A percentile compares a stretch with the other conserved stretches of the same genome.
Evolutionary conservation across 2,797 vertebrate genomes (phyloP).

Genomic region (Delichon dasypus): DNA sequence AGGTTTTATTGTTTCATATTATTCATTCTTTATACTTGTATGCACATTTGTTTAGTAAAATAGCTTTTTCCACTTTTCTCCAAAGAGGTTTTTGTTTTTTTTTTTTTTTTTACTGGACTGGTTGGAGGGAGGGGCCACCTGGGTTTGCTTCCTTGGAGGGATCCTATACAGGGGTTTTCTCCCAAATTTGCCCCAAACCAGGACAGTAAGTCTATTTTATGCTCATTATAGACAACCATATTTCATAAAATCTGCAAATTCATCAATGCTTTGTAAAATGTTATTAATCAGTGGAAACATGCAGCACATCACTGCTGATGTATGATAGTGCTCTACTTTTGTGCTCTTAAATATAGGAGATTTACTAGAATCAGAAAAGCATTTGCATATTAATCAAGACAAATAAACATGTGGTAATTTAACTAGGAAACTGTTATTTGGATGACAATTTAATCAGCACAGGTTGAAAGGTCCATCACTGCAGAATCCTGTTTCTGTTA

Average conservation of each 20-base stretch:
- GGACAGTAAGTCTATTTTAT: neutral
- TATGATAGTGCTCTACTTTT: slow-evolving; percentile 16
- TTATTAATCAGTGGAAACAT: slow-evolving; percentile 42
- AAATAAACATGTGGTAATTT: slow-evolving; percentile 74
- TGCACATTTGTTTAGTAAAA: too few relatives aligned
- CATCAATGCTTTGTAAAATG: slow-evolving; percentile 10
- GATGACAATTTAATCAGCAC: slow-evolving; percentile 76
- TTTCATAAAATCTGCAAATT: slow-evolving; percentile 13
- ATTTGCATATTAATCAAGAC: slow-evolving; percentile 78
- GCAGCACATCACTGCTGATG: slow-evolving; percentile 26
- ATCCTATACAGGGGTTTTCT: too few relatives aligned
- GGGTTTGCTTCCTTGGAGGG: too few relatives aligned
- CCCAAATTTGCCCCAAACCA: too few relatives aligned
- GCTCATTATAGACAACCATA: neutral
- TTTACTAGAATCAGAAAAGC: slow-evolving; percentile 62
- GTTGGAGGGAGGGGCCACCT: too few relatives aligned
- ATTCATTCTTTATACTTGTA: too few relatives aligned
- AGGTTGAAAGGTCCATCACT: slow-evolving; percentile 74
- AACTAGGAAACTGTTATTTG: slow-evolving; percentile 70
- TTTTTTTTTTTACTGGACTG: too few relatives aligned
- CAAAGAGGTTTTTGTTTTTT: too few relatives aligned
- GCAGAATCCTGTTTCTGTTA: slow-evolving; percentile 73
- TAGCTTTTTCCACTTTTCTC: too few relatives aligned
- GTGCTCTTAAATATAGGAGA: slow-evolving; percentile 54
- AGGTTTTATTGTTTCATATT: too few relatives aligned